Percentiles rank a stretch among this genome's conserved stretches.
Evolutionary conservation across 2,113 vertebrate genomes (phyloP).

Genomic region (Calidris pygmaea): DNA sequence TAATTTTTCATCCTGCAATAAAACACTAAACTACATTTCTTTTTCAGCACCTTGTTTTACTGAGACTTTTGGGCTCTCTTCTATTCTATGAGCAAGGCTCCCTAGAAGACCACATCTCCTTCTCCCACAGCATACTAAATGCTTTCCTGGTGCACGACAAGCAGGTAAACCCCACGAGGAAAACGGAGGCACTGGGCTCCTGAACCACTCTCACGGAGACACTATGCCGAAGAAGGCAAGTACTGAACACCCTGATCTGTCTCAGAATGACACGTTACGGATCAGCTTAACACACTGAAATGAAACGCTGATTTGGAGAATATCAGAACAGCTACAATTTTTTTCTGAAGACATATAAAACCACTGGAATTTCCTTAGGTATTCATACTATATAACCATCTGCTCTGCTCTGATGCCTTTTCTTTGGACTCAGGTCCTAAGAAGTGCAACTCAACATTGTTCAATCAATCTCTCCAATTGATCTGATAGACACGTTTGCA

Average conservation of each 20-base stretch:
- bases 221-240: background rate
- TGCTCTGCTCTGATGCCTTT: background rate
- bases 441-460: background rate
- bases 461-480: background rate
- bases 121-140: background rate
- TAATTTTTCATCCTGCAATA: background rate
- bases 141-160: background rate
- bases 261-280: background rate
- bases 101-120: background rate
- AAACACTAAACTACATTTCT: background rate
- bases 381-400: background rate
- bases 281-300: background rate
- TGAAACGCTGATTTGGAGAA: background rate
- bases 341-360: background rate
- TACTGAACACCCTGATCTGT: background rate
- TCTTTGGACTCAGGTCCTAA: background rate
- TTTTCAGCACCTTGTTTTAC: background rate
- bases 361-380: background rate
- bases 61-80: background rate
- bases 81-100: background rate
- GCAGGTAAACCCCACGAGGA: background rate
- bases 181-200: background rate
- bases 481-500: fast-evolving
- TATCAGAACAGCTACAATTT: background rate
- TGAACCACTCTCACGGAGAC: background rate